These are phyloP conservation scores for Blastobasis lacticolella DNA, from an alignment of 2,888 invertebrate genomes.

Conservation along the genomic window DNA sequence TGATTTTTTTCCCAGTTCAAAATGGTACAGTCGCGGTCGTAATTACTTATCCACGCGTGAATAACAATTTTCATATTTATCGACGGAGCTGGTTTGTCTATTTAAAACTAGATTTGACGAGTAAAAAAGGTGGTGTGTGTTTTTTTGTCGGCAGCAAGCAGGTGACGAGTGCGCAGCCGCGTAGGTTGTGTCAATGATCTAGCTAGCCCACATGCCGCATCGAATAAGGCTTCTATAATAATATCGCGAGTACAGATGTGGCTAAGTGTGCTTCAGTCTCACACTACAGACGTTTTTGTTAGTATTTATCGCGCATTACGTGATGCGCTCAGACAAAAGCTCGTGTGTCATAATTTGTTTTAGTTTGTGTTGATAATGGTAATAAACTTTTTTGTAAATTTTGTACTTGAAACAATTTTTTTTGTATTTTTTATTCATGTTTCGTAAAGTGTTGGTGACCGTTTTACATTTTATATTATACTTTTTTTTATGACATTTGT, in stretches of 20 bases:
- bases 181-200: slow-evolving; percentile 74
- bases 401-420: too few relatives aligned
- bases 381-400: too few relatives aligned
- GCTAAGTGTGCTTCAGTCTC: slow-evolving; percentile 33
- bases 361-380: too few relatives aligned
- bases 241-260: slow-evolving; percentile 41
- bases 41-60: slow-evolving; percentile 3
- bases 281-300: neutral
- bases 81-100: slow-evolving; percentile 18
- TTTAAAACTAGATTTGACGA: slow-evolving; percentile 56
- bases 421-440: neutral
- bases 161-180: slow-evolving; percentile 61
- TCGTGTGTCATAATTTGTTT: too few relatives aligned
- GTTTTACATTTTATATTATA: too few relatives aligned
- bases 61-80: slow-evolving; percentile 14
- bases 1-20: slow-evolving; percentile 27
- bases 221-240: slow-evolving; percentile 69
- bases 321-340: neutral
- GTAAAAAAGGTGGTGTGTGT: slow-evolving; percentile 36
- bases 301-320: neutral
- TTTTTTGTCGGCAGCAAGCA: slow-evolving; percentile 51
- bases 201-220: slow-evolving; percentile 70
- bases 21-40: neutral
- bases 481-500: neutral
- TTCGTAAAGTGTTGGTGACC: neutral